Conservation (phyloP, 2,113 vertebrate species). For the Pandion haliaetus region DNA sequence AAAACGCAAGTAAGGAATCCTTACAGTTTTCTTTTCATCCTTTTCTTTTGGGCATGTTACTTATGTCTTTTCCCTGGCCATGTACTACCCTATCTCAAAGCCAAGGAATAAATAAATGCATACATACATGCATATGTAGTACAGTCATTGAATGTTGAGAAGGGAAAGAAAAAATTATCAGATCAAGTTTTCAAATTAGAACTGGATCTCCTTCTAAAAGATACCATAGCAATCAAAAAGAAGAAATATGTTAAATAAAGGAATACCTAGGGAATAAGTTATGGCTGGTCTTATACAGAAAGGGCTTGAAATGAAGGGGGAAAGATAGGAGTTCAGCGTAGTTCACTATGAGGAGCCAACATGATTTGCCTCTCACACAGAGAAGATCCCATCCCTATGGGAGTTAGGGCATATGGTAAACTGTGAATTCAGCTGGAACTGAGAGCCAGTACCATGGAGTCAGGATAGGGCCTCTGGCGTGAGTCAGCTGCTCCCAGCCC, state of each 20-base stretch:
- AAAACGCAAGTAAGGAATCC: not conserved
- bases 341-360: not conserved
- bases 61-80: not conserved
- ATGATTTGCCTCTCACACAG: not conserved
- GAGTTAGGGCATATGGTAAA: not conserved
- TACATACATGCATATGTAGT: not conserved
- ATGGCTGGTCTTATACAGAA: not conserved
- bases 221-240: not conserved
- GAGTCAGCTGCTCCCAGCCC: not conserved
- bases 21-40: not conserved
- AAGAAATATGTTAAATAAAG: not conserved
- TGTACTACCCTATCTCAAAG: not conserved
- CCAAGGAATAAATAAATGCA: not conserved
- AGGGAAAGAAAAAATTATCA: not conserved
- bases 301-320: not conserved
- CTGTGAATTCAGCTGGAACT: not conserved
- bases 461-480: accelerated
- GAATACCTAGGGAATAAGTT: not conserved
- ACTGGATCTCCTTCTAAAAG: not conserved
- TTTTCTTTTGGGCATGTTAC: not conserved
- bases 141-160: not conserved
- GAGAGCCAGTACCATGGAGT: not conserved
- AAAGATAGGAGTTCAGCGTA: not conserved
- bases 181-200: not conserved
- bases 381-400: not conserved